Evolutionary conservation across 2,113 vertebrate species (phyloP).

Genomic region (Trogon melanurus): DNA sequence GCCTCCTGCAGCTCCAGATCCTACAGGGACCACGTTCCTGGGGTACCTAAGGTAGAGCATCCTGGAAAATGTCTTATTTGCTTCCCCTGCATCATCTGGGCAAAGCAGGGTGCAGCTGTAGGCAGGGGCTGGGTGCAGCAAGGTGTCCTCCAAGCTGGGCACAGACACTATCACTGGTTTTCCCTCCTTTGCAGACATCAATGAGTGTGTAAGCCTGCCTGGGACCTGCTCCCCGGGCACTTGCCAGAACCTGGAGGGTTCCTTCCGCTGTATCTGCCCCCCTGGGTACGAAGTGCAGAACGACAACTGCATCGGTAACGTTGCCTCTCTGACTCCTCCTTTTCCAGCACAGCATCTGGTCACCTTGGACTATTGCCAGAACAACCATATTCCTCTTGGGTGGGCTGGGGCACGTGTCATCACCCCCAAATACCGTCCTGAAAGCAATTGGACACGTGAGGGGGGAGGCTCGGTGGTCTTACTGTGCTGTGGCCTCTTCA

Average conservation of each 20-base stretch:
- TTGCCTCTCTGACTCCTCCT: not conserved
- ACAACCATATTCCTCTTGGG: not conserved
- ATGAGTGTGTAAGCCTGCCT: slow-evolving; percentile 87
- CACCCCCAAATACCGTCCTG: not conserved
- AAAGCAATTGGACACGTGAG: not conserved
- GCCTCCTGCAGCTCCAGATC: not conserved
- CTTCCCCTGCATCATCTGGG: not conserved
- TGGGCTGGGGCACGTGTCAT: not conserved
- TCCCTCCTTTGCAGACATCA: slow-evolving; percentile 80
- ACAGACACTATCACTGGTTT: not conserved
- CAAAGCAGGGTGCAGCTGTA: not conserved
- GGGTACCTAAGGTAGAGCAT: not conserved
- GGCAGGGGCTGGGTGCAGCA: not conserved
- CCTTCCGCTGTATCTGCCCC: slow-evolving; percentile 94
- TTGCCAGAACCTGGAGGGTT: slow-evolving; percentile 93
- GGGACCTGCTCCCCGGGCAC: slow-evolving; percentile 91
- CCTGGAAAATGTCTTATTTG: not conserved
- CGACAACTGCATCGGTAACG: slow-evolving; percentile 89
- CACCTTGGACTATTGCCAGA: not conserved
- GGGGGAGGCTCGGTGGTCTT: fast-evolving
- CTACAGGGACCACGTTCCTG: not conserved
- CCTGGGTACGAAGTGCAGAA: slow-evolving; percentile 90
- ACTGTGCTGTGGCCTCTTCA: not conserved
- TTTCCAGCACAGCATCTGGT: not conserved
- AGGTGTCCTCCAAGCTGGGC: not conserved